Base-by-base conservation (phyloP, 2,888 invertebrate species). In the Phortica okadai region DNA sequence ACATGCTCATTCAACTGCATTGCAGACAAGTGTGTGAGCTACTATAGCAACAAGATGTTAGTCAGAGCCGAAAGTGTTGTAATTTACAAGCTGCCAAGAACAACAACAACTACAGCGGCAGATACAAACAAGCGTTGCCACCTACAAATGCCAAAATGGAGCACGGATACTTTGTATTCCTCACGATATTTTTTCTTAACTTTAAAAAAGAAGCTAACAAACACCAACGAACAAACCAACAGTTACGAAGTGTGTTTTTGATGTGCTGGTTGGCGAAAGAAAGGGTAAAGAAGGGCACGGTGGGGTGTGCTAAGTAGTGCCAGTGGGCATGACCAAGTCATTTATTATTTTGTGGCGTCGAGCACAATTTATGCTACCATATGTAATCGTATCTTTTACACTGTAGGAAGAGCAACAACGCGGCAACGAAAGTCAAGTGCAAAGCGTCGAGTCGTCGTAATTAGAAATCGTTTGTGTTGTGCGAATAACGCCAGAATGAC, bases 401-500 rank as follows among this genome's bases (percentile, higher is more conserved):
- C 21, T 69, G 6, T 14, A 16, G 10, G 14, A 50, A 74, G 3
- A 74, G 50, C 54, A 66, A 62, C 25, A n/a, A 33, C 6, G 33
- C 33, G 4, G 33, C 33, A 33, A 58, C 75, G 62, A 50, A 67
- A 73, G 76, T 64, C 73, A 76, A 72, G 62, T 62, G 62, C 62
- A 62, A 25, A 10, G 25, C 10, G 25, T 10, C 62, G 21, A 21
- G 1, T 0, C 72, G 80, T 76, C 78, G 83, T 88, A 87, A 85
- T 88, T 88, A 88, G 85, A 81, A 73, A 83, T 54, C 54, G 25
- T 72, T 72, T 54, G 54, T 56, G 8, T 56, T 72, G 7, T 10
- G n/a, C 8, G 16, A 11, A 44, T 1, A 1, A 44, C 66, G 42
- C 33, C 44, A 21, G n/a, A 44, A n/a, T 42, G n/a, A 8, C 44